Conservation (phyloP, 2,888 invertebrate species). For the Cheilosia scutellata region DNA sequence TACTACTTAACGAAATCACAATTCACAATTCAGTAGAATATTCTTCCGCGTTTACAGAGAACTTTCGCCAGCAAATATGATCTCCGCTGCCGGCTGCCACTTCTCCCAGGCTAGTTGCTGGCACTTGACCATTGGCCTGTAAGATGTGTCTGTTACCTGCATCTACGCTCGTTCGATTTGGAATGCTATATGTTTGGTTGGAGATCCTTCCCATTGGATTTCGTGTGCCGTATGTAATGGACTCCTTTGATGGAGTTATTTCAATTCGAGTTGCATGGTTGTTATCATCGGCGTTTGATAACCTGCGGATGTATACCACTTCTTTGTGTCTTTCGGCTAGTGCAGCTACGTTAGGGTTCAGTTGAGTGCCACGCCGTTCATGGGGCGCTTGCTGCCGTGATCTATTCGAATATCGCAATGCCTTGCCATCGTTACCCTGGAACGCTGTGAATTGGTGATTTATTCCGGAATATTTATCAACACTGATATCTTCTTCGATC, state of each 20-base stretch:
- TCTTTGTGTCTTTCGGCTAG: conserved; percentile 81
- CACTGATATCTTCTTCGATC: conserved; percentile 84
- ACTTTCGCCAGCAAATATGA: conserved; percentile 86
- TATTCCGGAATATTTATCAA: conserved; percentile 83
- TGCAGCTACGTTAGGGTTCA: conserved; percentile 54
- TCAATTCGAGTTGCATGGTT: conserved; percentile 83
- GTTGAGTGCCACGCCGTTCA: conserved; percentile 56
- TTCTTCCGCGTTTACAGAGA: conserved; percentile 83
- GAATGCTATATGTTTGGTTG: conserved; percentile 53
- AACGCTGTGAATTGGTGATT: conserved; percentile 82
- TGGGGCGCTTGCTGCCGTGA: conserved; percentile 50
- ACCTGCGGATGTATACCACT: conserved; percentile 82
- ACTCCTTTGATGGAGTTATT: conserved; percentile 83
- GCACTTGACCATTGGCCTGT: conserved; percentile 58
- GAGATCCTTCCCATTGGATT: conserved; percentile 77
- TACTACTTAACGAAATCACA: conserved; percentile 77
- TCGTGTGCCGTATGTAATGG: conserved; percentile 80
- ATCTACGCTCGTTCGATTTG: conserved; percentile 52
- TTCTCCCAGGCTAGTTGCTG: conserved; percentile 61
- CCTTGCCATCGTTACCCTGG: conserved; percentile 80
- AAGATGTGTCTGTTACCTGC: conserved; percentile 36
- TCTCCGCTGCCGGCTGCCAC: conserved; percentile 80
- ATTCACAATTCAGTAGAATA: conserved; percentile 84
- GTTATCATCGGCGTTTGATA: conserved; percentile 81
- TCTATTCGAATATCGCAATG: conserved; percentile 81